These are phyloP conservation scores for Charanyca ferruginea DNA, from an alignment of 2,888 invertebrate genomes.

Conservation along the genomic window DNA sequence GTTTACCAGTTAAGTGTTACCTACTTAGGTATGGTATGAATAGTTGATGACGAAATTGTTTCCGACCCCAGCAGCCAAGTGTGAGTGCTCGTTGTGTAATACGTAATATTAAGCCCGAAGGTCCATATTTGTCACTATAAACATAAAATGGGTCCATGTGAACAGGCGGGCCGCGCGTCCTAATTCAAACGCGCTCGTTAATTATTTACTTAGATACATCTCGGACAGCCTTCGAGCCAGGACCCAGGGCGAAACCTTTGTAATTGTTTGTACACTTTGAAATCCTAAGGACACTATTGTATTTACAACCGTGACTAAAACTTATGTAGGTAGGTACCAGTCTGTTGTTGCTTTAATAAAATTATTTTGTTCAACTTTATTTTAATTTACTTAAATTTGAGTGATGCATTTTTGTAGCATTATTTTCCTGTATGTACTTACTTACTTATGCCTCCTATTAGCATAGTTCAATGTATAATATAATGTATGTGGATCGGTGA, in stretches of 20 bases:
- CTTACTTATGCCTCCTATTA: too few relatives aligned
- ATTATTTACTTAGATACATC: constrained; percentile 82
- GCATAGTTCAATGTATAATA: too few relatives aligned
- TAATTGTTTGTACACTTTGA: constrained; percentile 80
- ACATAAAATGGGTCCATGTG: constrained; percentile 74
- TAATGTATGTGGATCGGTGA: too few relatives aligned
- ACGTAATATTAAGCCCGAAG: constrained; percentile 70
- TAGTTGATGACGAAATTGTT: constrained; percentile 75
- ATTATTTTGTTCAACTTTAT: constrained; percentile 22
- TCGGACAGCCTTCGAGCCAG: constrained; percentile 69
- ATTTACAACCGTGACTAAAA: constrained; percentile 50
- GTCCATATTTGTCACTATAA: constrained; percentile 80
- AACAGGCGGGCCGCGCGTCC: constrained; percentile 69
- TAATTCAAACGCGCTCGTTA: constrained; percentile 80
- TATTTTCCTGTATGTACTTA: background rate
- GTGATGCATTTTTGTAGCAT: background rate
- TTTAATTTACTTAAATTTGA: background rate
- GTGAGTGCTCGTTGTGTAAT: constrained; percentile 65
- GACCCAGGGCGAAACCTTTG: constrained; percentile 71
- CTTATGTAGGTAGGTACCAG: too few relatives aligned
- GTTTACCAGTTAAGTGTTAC: constrained; percentile 64
- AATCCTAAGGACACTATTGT: constrained; percentile 68
- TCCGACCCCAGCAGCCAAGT: constrained; percentile 66
- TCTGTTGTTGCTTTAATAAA: constrained; percentile 29
- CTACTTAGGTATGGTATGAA: constrained; percentile 70